Evolutionary conservation across 2,113 vertebrate genomes (phyloP), one percentile per base, ranked within the genome.

Genomic region (Saccopteryx bilineata): DNA sequence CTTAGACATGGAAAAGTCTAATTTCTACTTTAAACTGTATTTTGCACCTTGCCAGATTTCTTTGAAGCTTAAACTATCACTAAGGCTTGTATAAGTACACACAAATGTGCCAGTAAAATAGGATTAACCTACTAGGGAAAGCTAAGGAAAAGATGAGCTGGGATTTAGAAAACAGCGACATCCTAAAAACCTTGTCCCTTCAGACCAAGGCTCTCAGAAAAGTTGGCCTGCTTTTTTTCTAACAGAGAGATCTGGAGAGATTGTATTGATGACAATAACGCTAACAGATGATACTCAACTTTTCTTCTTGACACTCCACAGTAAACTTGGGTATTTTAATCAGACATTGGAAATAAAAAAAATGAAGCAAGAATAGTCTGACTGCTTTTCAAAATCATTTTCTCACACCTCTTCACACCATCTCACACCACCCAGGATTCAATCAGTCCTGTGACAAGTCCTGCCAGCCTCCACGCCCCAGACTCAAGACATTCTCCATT

Each of bases 301-400:
- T 92, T 83, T 88, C 52, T 94, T 68, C 63, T 76, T 68, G 52
- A 93, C 72, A 75, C 63, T 90, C 48, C 31, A 23, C 13, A 46
- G 65, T 87, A 18, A 75, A 75, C 61, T 85, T 91, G 50, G 31
- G 46, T 54, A 60, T 94, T 95, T 96, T 93, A 80, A 93, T 92
- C 46, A 85, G 50, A 90, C 78, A 24, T 88, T 90, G 60, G 31
- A 83, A 68, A 46, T 24, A n/a, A 69, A 78, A 61, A 90, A 92
- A 95, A 33, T 19, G 21, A 83, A 95, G 48, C 52, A 78, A 93
- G 84, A 63, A 93, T 76, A 88, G 82, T 92, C 15, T 87, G 81
- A 71, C 33, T 71, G 48, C 24, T 72, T 96, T 96, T 89, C 61
- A 80, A 87, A 96, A 93, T 74, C n/a, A 2, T 79, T 48, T 97